These are phyloP conservation scores for Clarias macrocephalus DNA, from an alignment of 2,113 vertebrate genomes.

Conservation along the genomic window DNA sequence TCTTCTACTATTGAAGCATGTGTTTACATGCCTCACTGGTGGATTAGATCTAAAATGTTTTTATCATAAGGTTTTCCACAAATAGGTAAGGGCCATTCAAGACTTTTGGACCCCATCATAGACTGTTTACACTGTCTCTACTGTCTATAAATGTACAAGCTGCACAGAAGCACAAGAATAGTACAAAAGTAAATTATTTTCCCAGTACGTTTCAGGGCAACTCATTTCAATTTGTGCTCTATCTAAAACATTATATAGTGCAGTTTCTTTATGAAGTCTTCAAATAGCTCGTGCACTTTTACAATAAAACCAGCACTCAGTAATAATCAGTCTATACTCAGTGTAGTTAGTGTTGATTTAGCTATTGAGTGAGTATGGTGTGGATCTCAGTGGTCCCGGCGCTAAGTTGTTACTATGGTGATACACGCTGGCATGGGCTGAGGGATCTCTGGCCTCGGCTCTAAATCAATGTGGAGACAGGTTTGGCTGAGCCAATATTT, in stretches of 20 bases:
- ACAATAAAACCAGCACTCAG: background rate
- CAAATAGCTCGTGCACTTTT: slow-evolving; percentile 1
- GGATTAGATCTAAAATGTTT: background rate
- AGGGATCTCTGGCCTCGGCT: slow-evolving; percentile 63
- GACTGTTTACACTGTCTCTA: background rate
- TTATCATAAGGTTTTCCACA: background rate
- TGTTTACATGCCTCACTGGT: background rate
- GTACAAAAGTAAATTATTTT: background rate
- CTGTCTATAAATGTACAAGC: background rate
- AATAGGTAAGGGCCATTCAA: background rate
- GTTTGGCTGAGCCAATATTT: slow-evolving; percentile 54
- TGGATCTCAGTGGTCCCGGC: slow-evolving; percentile 48
- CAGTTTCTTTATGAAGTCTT: background rate
- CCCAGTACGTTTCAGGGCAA: background rate
- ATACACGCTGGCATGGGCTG: slow-evolving; percentile 55
- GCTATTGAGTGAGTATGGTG: slow-evolving; percentile 65
- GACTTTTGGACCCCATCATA: background rate
- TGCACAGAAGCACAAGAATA: background rate
- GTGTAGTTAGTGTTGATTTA: slow-evolving; percentile 66
- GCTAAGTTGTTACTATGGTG: slow-evolving; percentile 69
- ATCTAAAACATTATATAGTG: background rate
- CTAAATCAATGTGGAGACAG: slow-evolving; percentile 65
- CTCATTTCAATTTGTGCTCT: background rate
- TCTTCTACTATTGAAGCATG: background rate
- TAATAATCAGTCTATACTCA: slow-evolving; percentile 24